phyloP scores from a whole-genome alignment of 1,140 invertebrate genomes.

The Orchesella cincta region DNA sequence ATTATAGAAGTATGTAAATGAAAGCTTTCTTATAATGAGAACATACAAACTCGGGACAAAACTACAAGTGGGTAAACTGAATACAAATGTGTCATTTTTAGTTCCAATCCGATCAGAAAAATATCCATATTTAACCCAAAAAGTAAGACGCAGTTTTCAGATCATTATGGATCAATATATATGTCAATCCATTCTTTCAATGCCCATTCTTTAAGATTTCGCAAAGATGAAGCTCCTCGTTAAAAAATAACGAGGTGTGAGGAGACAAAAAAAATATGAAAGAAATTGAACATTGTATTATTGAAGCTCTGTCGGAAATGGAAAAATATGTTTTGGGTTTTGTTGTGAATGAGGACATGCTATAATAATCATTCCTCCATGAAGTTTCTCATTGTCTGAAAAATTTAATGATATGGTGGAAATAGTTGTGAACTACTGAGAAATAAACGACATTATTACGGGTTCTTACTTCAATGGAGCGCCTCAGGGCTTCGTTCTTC shows the following conservation, averaged over 20 bases:
- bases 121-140: neutral
- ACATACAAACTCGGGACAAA: no score
- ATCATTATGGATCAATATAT: neutral
- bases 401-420: neutral
- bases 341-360: no score
- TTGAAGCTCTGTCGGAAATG: neutral
- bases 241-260: neutral
- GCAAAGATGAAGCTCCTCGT: neutral
- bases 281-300: neutral
- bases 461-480: neutral
- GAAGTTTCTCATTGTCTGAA: neutral
- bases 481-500: constrained; percentile 8
- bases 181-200: neutral
- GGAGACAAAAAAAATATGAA: no score
- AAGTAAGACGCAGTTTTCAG: neutral
- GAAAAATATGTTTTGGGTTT: neutral
- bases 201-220: neutral
- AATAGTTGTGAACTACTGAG: neutral
- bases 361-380: neutral
- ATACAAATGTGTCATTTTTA: neutral
- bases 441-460: neutral
- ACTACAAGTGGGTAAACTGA: neutral
- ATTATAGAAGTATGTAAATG: no score
- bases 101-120: neutral
- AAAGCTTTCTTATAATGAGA: no score